A percentile compares a stretch with the other conserved stretches of the same genome.
These are phyloP conservation scores for Perca flavescens DNA, from an alignment of 2,113 vertebrate species.

Conservation along the genomic window DNA sequence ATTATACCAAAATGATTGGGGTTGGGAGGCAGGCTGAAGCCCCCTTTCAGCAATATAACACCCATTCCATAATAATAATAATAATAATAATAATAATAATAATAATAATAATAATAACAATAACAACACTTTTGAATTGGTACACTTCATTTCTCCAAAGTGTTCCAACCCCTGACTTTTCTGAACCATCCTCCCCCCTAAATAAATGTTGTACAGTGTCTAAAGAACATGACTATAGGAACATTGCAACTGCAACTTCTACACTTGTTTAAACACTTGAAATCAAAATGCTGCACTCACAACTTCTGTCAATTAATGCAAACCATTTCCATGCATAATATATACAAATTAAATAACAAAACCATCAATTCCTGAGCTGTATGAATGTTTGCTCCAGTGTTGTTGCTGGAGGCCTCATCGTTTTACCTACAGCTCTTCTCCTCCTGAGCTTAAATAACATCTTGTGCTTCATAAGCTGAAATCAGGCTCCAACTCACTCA, in stretches of 20 bases:
- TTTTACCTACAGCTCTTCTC: neutral
- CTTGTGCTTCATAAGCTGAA: neutral
- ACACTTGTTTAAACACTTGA: neutral
- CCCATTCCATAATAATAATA: too few species aligned
- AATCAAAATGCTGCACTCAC: neutral
- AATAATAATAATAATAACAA: too few species aligned
- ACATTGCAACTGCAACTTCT: neutral
- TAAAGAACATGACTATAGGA: neutral
- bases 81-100: too few species aligned
- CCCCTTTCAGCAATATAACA: too few species aligned
- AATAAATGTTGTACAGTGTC: neutral
- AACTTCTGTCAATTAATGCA: neutral
- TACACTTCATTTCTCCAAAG: neutral
- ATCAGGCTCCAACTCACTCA: slow-evolving; percentile 15
- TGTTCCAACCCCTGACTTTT: neutral
- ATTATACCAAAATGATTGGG: too few species aligned
- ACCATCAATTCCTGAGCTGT: neutral
- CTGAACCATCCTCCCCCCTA: too few species aligned
- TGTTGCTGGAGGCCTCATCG: neutral
- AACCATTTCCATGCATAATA: neutral
- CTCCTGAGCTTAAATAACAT: slow-evolving; percentile 13
- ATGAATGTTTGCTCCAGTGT: neutral
- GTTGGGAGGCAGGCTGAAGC: too few species aligned
- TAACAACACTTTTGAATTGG: neutral
- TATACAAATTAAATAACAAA: slow-evolving; percentile 11